These are phyloP conservation scores for Gymnoscelis rufifasciata DNA, from an alignment of 2,888 invertebrate genomes.

Conservation along the genomic window DNA sequence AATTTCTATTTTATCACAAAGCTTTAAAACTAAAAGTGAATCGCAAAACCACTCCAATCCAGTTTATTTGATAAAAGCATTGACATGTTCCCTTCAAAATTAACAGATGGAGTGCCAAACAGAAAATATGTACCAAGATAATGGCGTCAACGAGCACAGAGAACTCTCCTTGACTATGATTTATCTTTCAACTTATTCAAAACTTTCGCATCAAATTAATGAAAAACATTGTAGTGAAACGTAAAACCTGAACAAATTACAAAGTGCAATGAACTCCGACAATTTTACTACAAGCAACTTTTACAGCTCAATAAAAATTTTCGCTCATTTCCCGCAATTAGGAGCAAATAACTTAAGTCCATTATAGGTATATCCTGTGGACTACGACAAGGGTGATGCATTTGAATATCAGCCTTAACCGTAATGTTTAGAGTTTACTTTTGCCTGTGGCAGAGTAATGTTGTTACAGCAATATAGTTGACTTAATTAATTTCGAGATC, in stretches of 20 bases:
- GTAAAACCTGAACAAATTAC: conserved; percentile 51
- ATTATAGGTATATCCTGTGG: conserved; percentile 25
- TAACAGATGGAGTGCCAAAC: neutral
- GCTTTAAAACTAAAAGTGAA: no score
- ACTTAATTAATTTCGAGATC: conserved; percentile 51
- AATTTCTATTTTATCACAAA: no score
- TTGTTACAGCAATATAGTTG: conserved; percentile 42
- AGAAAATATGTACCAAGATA: neutral
- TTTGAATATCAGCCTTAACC: conserved; percentile 10
- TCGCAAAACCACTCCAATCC: no score
- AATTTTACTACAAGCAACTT: conserved; percentile 61
- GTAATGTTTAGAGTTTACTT: neutral
- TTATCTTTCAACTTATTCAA: conserved; percentile 8
- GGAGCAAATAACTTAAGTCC: conserved; percentile 37
- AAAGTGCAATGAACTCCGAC: conserved; percentile 54
- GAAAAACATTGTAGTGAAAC: conserved; percentile 34
- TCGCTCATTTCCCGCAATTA: conserved; percentile 65
- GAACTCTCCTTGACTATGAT: conserved; percentile 4
- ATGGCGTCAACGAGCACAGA: neutral
- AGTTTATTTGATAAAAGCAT: no score
- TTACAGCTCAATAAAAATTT: conserved; percentile 66
- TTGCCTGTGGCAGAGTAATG: conserved; percentile 27
- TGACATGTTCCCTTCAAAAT: neutral
- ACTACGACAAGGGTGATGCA: conserved; percentile 14
- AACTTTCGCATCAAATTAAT: conserved; percentile 26